Base-by-base conservation (phyloP, 2,113 vertebrate species). In the Poeciliopsis occidentalis region DNA sequence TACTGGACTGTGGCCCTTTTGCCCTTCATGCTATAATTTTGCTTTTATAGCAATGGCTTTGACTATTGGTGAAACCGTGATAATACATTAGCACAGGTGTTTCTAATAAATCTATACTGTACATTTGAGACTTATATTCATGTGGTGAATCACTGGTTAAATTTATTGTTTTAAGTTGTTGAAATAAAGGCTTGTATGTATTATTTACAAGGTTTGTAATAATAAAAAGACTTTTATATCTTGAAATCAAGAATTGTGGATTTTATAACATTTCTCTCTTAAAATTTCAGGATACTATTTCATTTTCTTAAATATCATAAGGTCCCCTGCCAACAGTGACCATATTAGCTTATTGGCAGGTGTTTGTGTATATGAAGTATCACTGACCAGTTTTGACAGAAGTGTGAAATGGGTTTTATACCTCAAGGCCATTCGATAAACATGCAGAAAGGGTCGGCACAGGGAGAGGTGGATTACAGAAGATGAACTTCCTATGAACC, bases 311-410 rank as follows among this genome's bases (percentile, higher is more conserved):
- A 39, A 39, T 37, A 8, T 37, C 24, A 44, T 3, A 15, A 27
- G 65, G 12, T 13, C 54, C 30, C 30, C 29, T 7, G 8, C 12
- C 44, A 32, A 29, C 5, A 31, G 29, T 30, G 29, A 26, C 22
- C n/a, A 30, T n/a, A 19, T 62, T 12, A 41, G 26, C 57, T 41
- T 17, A 8, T 41, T 62, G 32, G 68, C 7, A 26, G 51, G 51
- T 57, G 60, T 63, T 69, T 32, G 32, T 29, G 24, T 15, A 8
- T 39, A 44, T 8, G 11, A 31, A 4, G 6, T 47, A 27, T 67
- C 54, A 8, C 37, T 67, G 69, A 39, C 27, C n/a, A 62, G 31
- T 44, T 31, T 41, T 71, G 41, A 62, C 54, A 78, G 60, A 78
- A 71, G 27, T 30, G 29, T 51, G 37, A 64, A 64, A 12, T 41